A percentile compares a stretch with the other conserved stretches of the same genome.
Conservation (phyloP, 2,797 vertebrate species). For the Avahi laniger region DNA sequence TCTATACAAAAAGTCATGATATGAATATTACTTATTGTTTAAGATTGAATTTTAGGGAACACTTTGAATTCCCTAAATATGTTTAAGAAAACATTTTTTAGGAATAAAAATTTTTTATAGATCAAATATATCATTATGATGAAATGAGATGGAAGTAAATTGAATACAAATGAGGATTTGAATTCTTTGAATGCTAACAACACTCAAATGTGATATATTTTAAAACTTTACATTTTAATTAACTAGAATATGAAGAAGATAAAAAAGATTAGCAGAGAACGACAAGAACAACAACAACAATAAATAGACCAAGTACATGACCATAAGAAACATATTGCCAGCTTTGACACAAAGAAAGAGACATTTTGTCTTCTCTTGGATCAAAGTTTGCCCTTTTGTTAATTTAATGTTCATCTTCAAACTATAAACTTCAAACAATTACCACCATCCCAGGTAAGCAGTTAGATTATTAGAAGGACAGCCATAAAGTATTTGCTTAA, state of each 20-base stretch:
- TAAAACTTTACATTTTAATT: slow-evolving; percentile 1
- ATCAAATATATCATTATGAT: not conserved
- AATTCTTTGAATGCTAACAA: not conserved
- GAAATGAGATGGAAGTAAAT: not conserved
- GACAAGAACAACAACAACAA: not conserved
- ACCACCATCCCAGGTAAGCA: not conserved
- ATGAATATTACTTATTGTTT: not conserved
- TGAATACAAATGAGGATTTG: not conserved
- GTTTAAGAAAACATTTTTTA: not conserved
- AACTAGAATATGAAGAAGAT: not conserved
- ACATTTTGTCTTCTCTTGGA: not conserved
- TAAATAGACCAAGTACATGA: not conserved
- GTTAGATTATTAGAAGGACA: not conserved
- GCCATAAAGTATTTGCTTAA: not conserved
- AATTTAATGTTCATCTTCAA: not conserved
- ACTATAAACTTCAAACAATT: not conserved
- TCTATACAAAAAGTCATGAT: not conserved
- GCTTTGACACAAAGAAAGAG: not conserved
- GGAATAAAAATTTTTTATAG: not conserved
- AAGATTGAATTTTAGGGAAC: not conserved
- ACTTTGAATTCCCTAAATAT: not conserved
- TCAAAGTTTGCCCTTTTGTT: slow-evolving; percentile 18
- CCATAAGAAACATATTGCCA: not conserved
- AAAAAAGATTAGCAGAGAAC: not conserved
- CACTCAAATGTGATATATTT: not conserved